Percentiles rank a stretch among this genome's conserved stretches.
phyloP scores from a whole-genome alignment of 2,888 invertebrate genomes.

The Mythimna loreyi region DNA sequence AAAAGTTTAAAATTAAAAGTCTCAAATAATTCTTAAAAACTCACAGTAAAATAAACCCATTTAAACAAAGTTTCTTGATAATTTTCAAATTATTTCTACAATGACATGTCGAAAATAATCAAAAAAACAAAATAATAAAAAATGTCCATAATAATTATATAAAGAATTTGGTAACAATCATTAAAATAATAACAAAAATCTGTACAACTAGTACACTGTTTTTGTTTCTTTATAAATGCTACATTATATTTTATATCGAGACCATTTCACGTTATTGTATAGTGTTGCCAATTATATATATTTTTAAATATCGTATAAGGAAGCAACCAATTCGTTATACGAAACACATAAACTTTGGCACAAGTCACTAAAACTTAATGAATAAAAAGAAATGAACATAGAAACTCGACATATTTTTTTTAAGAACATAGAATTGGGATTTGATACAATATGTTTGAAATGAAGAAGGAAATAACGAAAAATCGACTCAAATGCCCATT shows the following conservation, averaged over 20 bases:
- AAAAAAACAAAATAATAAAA: conserved; percentile 51
- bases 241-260: conserved; percentile 62
- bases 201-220: conserved; percentile 69
- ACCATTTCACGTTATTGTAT: conserved; percentile 64
- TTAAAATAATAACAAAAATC: conserved; percentile 68
- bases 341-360: conserved; percentile 63
- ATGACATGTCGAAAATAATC: conserved; percentile 49
- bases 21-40: conserved; percentile 35
- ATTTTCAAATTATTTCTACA: conserved; percentile 47
- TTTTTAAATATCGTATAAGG: conserved; percentile 34
- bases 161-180: conserved; percentile 68
- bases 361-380: conserved; percentile 47
- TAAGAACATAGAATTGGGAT: conserved; percentile 22
- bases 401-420: conserved; percentile 25
- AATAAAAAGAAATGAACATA: conserved; percentile 38
- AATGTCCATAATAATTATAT: conserved; percentile 46
- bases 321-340: conserved; percentile 47
- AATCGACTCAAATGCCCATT: conserved; percentile 60
- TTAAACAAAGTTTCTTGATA: conserved; percentile 53
- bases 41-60: conserved; percentile 49
- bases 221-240: conserved; percentile 73
- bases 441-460: conserved; percentile 16
- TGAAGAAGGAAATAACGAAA: conserved; percentile 56
- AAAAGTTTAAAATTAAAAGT: conserved; percentile 46
- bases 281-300: conserved; percentile 48